Evolutionary conservation across 1,140 invertebrate genomes (phyloP).

Genomic region (Cotesia glomerata): DNA sequence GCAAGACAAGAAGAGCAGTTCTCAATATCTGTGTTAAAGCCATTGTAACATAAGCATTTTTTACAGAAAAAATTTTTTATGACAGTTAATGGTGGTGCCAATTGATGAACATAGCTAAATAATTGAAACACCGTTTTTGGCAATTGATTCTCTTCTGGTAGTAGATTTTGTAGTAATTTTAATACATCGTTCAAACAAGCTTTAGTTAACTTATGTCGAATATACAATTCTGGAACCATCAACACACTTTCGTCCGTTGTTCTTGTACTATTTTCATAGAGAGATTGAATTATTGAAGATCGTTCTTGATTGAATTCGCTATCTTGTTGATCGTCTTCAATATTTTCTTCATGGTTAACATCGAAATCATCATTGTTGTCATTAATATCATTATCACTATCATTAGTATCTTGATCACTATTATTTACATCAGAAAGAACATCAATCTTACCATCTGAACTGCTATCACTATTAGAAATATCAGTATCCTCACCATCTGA

Average conservation of each 20-base stretch:
- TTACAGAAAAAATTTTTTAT: constrained; percentile 13
- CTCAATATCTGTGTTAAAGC: neutral
- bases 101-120: constrained; percentile 26
- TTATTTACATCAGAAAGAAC: neutral
- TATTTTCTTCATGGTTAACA: no score
- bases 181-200: neutral
- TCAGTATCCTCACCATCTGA: neutral
- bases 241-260: neutral
- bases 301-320: neutral
- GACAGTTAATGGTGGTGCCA: constrained; percentile 1
- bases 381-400: constrained; percentile 3
- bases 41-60: neutral
- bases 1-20: constrained; percentile 2
- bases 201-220: neutral
- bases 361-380: neutral
- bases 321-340: neutral
- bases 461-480: neutral
- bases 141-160: constrained; percentile 22
- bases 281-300: neutral
- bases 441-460: neutral
- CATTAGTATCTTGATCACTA: neutral
- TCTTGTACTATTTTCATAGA: neutral
- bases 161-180: neutral
- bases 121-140: constrained; percentile 29
- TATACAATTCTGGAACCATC: neutral